These are phyloP conservation scores for Eilema depressum DNA, from an alignment of 2,888 invertebrate genomes.

Conservation along the genomic window DNA sequence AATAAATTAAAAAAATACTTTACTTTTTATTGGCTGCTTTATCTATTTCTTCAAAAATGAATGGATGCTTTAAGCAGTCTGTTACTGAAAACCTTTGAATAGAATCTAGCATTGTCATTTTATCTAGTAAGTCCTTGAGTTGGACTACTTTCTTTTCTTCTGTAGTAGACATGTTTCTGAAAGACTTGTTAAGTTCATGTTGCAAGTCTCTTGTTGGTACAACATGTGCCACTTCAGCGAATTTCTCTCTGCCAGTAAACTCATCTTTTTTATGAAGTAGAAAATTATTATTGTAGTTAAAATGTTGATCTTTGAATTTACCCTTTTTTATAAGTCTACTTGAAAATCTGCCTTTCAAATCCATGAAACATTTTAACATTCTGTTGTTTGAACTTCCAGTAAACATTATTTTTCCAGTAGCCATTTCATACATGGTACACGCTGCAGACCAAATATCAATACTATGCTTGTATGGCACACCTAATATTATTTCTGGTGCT, in stretches of 20 bases:
- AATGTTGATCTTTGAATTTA: slow-evolving; percentile 98
- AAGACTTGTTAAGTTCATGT: slow-evolving; percentile 94
- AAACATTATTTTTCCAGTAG: slow-evolving; percentile 99
- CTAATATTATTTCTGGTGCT: slow-evolving; percentile 99
- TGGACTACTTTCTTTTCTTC: slow-evolving; percentile 96
- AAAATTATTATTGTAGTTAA: slow-evolving; percentile 98
- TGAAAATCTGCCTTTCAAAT: slow-evolving; percentile 98
- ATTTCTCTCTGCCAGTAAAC: slow-evolving; percentile 98
- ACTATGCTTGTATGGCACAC: slow-evolving; percentile 97
- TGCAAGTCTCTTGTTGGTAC: slow-evolving; percentile 94
- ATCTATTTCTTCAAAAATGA: slow-evolving; percentile 88
- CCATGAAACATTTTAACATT: slow-evolving; percentile 99
- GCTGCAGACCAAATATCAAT: slow-evolving; percentile 99
- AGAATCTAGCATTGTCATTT: slow-evolving; percentile 95
- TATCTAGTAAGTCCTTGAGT: slow-evolving; percentile 96
- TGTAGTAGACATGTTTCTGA: slow-evolving; percentile 92
- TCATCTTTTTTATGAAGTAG: slow-evolving; percentile 98
- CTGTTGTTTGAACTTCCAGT: slow-evolving; percentile 99
- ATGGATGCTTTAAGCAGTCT: slow-evolving; percentile 96
- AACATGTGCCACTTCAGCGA: slow-evolving; percentile 95
- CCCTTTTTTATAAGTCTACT: slow-evolving; percentile 97
- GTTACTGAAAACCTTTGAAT: slow-evolving; percentile 95
- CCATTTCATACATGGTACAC: slow-evolving; percentile 99
- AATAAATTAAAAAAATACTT: slow-evolving; percentile 31
- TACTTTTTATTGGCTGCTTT: slow-evolving; percentile 54